A percentile compares a stretch with the other conserved stretches of the same genome.
phyloP scores from a whole-genome alignment of 2,888 invertebrate genomes.

The Iphiclides podalirius region DNA sequence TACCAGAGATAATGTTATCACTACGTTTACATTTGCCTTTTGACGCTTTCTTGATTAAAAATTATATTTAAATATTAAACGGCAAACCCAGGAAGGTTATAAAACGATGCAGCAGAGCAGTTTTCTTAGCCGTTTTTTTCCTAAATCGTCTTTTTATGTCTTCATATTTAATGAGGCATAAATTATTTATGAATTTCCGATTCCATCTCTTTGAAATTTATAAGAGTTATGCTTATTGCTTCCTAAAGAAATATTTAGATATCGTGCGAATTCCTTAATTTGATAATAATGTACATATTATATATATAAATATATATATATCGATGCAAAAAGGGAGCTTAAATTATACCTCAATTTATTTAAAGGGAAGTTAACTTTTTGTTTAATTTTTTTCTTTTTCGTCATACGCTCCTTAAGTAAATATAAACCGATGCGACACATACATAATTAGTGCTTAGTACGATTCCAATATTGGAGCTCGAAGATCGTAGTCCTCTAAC shows the following conservation, averaged over 20 bases:
- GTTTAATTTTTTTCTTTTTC: too few species aligned
- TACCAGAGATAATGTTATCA: too few species aligned
- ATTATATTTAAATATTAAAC: neutral
- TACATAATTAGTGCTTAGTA: conserved; percentile 27
- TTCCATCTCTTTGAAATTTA: neutral
- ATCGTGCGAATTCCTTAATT: too few species aligned
- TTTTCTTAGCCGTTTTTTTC: neutral
- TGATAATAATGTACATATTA: too few species aligned
- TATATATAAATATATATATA: too few species aligned
- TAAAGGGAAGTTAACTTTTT: too few species aligned
- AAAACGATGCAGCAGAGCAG: neutral
- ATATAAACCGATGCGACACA: too few species aligned
- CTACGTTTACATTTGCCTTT: too few species aligned
- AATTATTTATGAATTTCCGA: conserved; percentile 1
- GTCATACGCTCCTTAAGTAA: too few species aligned
- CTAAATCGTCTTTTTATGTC: neutral
- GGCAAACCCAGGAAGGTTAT: neutral
- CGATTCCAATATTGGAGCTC: conserved; percentile 44
- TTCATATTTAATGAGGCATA: neutral
- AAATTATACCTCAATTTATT: too few species aligned
- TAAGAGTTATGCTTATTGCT: neutral
- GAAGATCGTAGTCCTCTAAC: conserved; percentile 50
- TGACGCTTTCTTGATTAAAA: neutral
- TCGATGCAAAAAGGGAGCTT: too few species aligned
- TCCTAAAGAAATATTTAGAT: neutral